Evolutionary conservation across 2,888 invertebrate species (phyloP), one percentile per base, ranked within the genome.

Genomic region (Mayetiola destructor): DNA sequence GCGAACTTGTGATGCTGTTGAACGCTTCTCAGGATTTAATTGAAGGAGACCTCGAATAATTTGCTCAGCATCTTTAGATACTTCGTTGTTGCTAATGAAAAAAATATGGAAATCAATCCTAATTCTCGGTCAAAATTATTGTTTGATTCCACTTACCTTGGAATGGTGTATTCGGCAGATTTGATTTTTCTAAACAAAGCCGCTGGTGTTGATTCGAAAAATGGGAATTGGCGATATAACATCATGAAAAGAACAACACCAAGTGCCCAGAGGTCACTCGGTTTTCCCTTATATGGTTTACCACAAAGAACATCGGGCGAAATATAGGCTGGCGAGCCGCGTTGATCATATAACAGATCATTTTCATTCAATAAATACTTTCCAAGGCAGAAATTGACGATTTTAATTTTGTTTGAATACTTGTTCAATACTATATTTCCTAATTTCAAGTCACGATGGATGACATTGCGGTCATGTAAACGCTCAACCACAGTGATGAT

Each of bases 261-360:
- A 2, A 87, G 67, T 0, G 86, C 85, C 88, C 88, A 88, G 84
- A 87, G 85, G 66, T 87, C 88, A 1, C 85, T 84, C 0, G 86
- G 86, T 67, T 87, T 87, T 63, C 86, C 86, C 21, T 80, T 71
- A 68, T 87, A 87, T 0, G 86, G 85, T 66, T 83, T 82, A 62
- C 85, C 84, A 71, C 80, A 77, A 4, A 88, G 71, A 6, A 86
- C 85, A 68, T 87, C 88, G 0, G 88, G 87, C 1, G 85, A 85
- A 63, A 87, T 86, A 68, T 87, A 88, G 0, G 86, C 86, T 1
- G 87, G 87, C 1, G 85, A 85, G 1, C 77, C 77, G 53, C 80
- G 67, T 66, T 81, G 80, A 68, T 81, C 81, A 62, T 75, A 75
- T 29, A 81, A 66, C 40, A 76, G 66, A 64, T 80, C 80, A 62